Conservation (phyloP, 2,888 invertebrate genomes). For the Nephrotoma flavescens region DNA sequence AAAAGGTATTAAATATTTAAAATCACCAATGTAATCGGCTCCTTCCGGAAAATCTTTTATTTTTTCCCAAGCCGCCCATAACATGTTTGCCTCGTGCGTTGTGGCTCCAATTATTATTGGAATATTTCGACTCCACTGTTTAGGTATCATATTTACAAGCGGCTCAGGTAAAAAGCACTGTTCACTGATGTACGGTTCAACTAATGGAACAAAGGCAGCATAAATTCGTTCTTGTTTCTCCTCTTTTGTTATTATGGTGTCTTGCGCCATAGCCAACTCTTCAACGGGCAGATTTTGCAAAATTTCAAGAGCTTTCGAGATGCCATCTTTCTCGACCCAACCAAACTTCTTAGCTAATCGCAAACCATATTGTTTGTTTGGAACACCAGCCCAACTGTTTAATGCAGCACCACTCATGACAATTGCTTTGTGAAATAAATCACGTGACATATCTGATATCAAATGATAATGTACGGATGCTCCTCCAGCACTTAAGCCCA, state of each 20-base stretch:
- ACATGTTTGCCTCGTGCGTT: constrained; percentile 34
- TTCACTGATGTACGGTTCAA: constrained; percentile 24
- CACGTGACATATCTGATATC: background rate
- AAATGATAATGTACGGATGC: background rate
- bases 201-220: constrained; percentile 24
- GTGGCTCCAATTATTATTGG: constrained; percentile 39
- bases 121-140: constrained; percentile 30
- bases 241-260: constrained; percentile 7
- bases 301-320: constrained; percentile 25
- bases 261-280: constrained; percentile 23
- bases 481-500: background rate
- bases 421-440: background rate
- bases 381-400: background rate
- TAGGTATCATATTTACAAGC: constrained; percentile 26
- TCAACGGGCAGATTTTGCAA: constrained; percentile 25
- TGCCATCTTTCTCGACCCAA: constrained; percentile 23
- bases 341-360: constrained; percentile 25
- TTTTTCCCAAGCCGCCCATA: background rate
- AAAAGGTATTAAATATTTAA: constrained; percentile 24
- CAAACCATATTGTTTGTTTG: constrained; percentile 10
- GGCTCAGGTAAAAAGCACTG: constrained; percentile 25
- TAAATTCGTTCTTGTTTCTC: background rate
- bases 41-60: background rate
- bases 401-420: background rate
- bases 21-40: constrained; percentile 18